Conservation (phyloP, 2,888 invertebrate genomes). For the Euzophera pinguis region DNA sequence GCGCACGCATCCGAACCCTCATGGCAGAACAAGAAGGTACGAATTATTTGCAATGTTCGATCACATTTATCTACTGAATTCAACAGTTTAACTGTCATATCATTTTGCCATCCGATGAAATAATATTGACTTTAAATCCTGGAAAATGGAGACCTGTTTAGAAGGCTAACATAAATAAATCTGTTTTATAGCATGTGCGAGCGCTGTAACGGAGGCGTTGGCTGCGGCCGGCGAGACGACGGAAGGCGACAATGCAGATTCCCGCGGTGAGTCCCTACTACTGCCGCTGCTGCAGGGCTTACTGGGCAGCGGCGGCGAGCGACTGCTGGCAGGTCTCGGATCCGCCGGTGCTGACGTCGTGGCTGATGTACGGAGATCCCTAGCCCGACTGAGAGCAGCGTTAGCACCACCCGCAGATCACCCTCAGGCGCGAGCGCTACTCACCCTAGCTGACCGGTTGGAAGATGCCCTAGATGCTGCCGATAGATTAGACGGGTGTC, state of each 20-base stretch:
- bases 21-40: conserved; percentile 93
- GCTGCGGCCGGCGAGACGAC: conserved; percentile 54
- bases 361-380: conserved; percentile 87
- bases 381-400: conserved; percentile 86
- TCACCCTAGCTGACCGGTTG: conserved; percentile 84
- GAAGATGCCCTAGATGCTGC: conserved; percentile 78
- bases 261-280: conserved; percentile 88
- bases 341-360: conserved; percentile 82
- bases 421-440: conserved; percentile 80
- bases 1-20: conserved; percentile 89
- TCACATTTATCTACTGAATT: too few relatives aligned
- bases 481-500: conserved; percentile 60
- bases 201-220: conserved; percentile 67
- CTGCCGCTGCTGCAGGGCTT: conserved; percentile 84
- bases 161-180: background rate
- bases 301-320: conserved; percentile 74
- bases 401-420: conserved; percentile 78
- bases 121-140: too few relatives aligned
- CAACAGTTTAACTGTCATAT: too few relatives aligned
- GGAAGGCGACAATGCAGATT: conserved; percentile 36
- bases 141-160: too few relatives aligned
- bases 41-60: conserved; percentile 22
- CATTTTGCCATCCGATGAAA: too few relatives aligned
- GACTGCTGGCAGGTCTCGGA: conserved; percentile 63
- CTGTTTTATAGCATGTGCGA: conserved; percentile 58